Evolutionary conservation across 1,140 invertebrate species (phyloP).

Genomic region (Drosophila orena): DNA sequence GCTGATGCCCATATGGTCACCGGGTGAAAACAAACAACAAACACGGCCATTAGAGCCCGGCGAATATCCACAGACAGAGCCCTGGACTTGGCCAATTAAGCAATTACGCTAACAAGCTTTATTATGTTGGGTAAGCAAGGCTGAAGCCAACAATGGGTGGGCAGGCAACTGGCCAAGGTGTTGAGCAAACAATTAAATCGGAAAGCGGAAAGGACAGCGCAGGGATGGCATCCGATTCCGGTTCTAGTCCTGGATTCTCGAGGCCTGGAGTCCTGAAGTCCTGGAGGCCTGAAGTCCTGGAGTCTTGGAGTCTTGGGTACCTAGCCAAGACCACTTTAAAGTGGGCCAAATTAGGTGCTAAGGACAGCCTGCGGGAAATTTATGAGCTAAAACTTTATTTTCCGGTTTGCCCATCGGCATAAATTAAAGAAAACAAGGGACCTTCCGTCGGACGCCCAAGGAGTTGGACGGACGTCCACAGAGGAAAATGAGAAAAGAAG

Average conservation of each 20-base stretch:
- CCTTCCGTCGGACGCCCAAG: constrained; percentile 25
- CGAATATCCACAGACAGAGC: not conserved
- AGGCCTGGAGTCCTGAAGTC: not conserved
- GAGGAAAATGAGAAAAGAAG: constrained; percentile 12
- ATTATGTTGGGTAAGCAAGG: constrained; percentile 61
- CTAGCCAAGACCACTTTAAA: constrained; percentile 45
- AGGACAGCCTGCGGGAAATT: constrained; percentile 50
- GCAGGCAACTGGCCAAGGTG: constrained; percentile 61
- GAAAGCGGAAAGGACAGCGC: constrained; percentile 40
- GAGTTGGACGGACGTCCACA: constrained; percentile 3
- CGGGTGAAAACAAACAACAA: constrained; percentile 55
- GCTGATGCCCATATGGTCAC: constrained; percentile 66
- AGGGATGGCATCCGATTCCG: constrained; percentile 6
- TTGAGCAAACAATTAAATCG: constrained; percentile 75
- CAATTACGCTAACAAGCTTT: constrained; percentile 82
- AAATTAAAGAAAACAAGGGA: constrained; percentile 55
- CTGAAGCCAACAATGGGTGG: constrained; percentile 30
- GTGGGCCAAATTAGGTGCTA: constrained; percentile 62
- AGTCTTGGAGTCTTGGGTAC: not conserved
- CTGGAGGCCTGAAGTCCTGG: constrained; percentile 1
- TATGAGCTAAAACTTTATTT: constrained; percentile 50
- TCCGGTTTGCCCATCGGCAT: constrained; percentile 49
- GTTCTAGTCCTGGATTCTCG: not conserved
- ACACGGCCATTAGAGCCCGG: constrained; percentile 62
- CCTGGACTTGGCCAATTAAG: constrained; percentile 69